Conservation (phyloP, 2,888 invertebrate genomes). For the Phyllotreta striolata region DNA sequence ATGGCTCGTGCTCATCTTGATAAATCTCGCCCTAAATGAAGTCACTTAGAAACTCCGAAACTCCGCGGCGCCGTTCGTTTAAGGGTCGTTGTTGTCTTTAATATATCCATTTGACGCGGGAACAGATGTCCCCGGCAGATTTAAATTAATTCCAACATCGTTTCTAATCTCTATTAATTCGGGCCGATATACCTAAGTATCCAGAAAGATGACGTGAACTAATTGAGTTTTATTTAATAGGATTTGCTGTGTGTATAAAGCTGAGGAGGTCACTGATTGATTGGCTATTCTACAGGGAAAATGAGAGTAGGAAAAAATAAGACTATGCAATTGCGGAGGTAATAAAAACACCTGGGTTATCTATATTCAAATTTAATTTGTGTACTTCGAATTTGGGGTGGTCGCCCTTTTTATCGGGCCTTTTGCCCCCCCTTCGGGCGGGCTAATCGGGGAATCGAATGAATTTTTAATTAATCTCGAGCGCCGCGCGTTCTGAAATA, state of each 20-base stretch:
- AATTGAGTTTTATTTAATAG: no score
- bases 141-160: constrained; percentile 6
- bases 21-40: constrained; percentile 4
- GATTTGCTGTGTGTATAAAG: no score
- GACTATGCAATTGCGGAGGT: no score
- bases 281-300: no score
- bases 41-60: background rate
- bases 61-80: background rate
- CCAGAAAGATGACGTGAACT: no score
- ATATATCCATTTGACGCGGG: background rate
- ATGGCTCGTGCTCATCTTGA: constrained; percentile 9
- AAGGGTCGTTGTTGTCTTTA: background rate
- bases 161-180: background rate
- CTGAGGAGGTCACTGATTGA: no score
- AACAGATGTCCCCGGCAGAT: constrained; percentile 7
- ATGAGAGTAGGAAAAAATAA: no score
- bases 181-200: no score
- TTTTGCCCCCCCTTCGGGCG: background rate
- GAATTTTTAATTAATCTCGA: constrained; percentile 13
- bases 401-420: background rate
- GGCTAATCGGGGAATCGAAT: constrained; percentile 2
- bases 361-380: no score
- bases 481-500: background rate
- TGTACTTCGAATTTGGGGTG: no score
- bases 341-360: no score